These are phyloP conservation scores for Neofelis nebulosa DNA, from an alignment of 2,113 vertebrate genomes.

Conservation along the genomic window DNA sequence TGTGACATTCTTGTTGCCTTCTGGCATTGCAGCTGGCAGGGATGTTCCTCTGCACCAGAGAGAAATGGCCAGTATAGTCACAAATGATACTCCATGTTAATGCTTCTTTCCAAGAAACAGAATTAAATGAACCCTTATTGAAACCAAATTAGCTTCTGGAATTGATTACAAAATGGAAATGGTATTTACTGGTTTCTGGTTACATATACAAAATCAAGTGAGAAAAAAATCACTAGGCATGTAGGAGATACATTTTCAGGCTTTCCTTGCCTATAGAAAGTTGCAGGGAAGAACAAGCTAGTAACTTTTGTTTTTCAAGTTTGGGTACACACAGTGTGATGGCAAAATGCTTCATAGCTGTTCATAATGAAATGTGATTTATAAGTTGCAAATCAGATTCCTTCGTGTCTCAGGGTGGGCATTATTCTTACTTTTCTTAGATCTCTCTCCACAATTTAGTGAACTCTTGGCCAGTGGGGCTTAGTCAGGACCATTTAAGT, in stretches of 20 bases:
- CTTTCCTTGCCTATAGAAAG: background rate
- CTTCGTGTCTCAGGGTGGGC: background rate
- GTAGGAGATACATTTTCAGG: background rate
- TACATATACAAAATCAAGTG: background rate
- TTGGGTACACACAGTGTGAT: background rate
- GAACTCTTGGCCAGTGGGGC: background rate
- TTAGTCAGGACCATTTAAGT: background rate
- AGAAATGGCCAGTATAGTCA: background rate
- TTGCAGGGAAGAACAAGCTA: background rate
- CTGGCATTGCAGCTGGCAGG: background rate
- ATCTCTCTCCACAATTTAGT: background rate
- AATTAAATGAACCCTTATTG: background rate
- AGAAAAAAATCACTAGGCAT: background rate
- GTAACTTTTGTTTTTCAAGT: background rate
- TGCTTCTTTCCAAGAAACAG: background rate
- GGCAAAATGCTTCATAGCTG: background rate
- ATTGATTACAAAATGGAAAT: constrained; percentile 26
- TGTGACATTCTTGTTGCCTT: background rate
- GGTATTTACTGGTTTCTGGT: background rate
- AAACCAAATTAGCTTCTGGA: background rate
- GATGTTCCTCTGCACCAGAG: background rate
- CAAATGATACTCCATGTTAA: background rate
- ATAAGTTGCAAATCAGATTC: background rate
- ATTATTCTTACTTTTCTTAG: background rate
- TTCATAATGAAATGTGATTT: background rate